phyloP scores from a whole-genome alignment of 1,140 invertebrate species.

The Pseudomyrmex pallidus region DNA sequence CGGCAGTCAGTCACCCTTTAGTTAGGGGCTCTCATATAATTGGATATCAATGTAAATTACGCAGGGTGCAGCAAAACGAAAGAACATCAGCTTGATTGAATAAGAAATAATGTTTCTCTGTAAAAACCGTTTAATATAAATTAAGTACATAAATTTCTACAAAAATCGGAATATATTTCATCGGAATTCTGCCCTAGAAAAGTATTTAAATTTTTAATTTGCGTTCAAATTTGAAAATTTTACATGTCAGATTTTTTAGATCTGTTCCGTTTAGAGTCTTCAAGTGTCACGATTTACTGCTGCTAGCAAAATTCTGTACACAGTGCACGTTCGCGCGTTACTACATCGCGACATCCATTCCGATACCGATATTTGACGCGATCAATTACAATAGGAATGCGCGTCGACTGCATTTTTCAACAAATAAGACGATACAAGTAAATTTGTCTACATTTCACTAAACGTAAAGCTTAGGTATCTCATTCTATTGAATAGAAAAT shows the following conservation, averaged over 20 bases:
- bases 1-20: slow-evolving; percentile 20
- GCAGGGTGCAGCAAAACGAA: not conserved
- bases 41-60: slow-evolving; percentile 26
- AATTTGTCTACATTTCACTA: not conserved
- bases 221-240: too few species aligned
- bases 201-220: too few species aligned
- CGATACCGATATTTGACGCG: not conserved
- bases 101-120: not conserved
- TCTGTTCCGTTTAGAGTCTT: not conserved
- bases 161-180: too few species aligned
- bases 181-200: too few species aligned
- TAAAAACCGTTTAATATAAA: not conserved
- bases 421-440: not conserved
- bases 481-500: not conserved
- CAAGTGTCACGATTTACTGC: not conserved
- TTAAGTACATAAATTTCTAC: too few species aligned
- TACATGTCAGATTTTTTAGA: not conserved
- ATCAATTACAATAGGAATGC: not conserved
- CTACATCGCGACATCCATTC: not conserved
- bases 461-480: too few species aligned
- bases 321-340: not conserved
- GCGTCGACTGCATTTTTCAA: not conserved
- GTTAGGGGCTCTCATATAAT: not conserved
- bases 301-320: not conserved
- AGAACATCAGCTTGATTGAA: not conserved